Conservation (phyloP, 2,797 vertebrate species). For the Chaetophractus vellerosus region DNA sequence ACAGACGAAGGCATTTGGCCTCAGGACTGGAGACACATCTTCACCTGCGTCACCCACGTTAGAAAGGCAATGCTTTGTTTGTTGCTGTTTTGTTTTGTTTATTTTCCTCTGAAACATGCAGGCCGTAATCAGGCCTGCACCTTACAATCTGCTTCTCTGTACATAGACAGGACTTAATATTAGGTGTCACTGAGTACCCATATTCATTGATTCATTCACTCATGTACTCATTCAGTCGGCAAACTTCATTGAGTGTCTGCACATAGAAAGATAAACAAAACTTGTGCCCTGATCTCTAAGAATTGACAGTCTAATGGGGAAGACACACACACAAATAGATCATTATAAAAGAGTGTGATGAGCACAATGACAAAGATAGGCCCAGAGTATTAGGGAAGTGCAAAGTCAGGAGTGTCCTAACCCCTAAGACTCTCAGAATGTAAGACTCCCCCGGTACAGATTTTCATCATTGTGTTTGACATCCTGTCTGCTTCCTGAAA, state of each 20-base stretch:
- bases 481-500: neutral
- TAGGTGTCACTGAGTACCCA: neutral
- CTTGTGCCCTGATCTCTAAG: neutral
- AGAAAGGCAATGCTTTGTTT: slow-evolving; percentile 1
- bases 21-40: neutral
- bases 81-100: slow-evolving; percentile 7
- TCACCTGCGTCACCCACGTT: neutral
- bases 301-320: neutral
- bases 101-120: slow-evolving; percentile 43
- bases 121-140: neutral
- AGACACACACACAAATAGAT: slow-evolving; percentile 36
- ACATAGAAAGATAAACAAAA: slow-evolving; percentile 35
- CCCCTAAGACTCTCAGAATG: neutral
- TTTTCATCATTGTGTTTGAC: neutral
- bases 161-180: neutral
- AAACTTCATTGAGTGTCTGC: neutral
- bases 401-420: neutral
- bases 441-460: neutral
- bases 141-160: neutral
- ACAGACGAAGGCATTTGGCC: neutral
- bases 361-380: neutral
- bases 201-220: neutral
- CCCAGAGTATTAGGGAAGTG: neutral
- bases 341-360: neutral
- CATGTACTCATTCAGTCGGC: neutral